A percentile compares a stretch with the other conserved stretches of the same genome.
These are phyloP conservation scores for Drosophila serrata DNA, from an alignment of 1,140 invertebrate genomes.

Conservation along the genomic window DNA sequence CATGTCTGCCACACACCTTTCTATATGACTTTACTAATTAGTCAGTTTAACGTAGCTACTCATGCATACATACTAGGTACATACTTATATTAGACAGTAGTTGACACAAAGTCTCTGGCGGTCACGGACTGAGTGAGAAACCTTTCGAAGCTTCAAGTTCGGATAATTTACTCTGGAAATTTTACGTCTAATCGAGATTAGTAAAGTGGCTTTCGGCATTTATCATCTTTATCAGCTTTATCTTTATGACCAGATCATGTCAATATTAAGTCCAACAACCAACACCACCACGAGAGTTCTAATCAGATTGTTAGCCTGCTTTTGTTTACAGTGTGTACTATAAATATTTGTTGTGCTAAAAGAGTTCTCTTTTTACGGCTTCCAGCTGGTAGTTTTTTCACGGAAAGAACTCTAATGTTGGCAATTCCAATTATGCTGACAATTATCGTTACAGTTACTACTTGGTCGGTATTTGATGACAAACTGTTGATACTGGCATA, in stretches of 20 bases:
- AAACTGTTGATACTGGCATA: conserved; percentile 41
- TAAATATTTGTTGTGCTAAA: conserved; percentile 5
- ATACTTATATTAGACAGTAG: neutral
- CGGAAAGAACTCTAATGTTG: conserved; percentile 16
- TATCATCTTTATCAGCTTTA: conserved; percentile 12
- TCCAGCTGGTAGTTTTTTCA: conserved; percentile 9
- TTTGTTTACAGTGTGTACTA: neutral
- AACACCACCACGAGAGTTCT: neutral
- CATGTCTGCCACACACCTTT: neutral
- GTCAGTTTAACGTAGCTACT: neutral
- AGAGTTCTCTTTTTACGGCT: neutral
- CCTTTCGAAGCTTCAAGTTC: neutral
- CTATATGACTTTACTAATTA: conserved; percentile 11
- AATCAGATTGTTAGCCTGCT: conserved; percentile 10
- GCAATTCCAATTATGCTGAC: conserved; percentile 28
- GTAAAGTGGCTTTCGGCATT: neutral
- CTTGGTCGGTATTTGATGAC: conserved; percentile 12
- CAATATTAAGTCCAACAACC: neutral
- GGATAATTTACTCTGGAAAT: conserved; percentile 2
- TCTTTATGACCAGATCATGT: conserved; percentile 19
- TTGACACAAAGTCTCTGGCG: neutral
- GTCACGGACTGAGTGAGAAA: conserved; percentile 1
- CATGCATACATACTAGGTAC: neutral
- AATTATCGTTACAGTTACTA: conserved; percentile 32
- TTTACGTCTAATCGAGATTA: conserved; percentile 15